phyloP scores from a whole-genome alignment of 2,797 vertebrate genomes.

The Poecilia wingei region DNA sequence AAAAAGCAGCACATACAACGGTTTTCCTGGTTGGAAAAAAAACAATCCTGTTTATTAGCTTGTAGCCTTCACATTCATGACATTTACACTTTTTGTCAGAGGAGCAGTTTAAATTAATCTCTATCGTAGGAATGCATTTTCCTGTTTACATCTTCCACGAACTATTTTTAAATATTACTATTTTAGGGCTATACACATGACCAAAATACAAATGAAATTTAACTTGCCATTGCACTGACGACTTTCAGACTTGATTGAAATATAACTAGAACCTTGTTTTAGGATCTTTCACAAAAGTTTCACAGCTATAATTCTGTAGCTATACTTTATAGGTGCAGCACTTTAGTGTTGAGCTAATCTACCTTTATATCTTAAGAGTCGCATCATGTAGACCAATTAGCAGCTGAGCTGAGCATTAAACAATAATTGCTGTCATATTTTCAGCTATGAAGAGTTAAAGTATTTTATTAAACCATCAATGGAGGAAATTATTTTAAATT shows the following conservation, averaged over 20 bases:
- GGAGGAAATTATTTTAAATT: neutral
- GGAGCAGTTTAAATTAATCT: neutral
- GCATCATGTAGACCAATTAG: neutral
- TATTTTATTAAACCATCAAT: neutral
- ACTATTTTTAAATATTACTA: neutral
- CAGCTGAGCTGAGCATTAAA: neutral
- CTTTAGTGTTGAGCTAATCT: neutral
- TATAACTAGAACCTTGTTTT: neutral
- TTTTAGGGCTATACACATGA: neutral
- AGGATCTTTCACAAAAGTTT: neutral
- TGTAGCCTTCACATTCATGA: neutral
- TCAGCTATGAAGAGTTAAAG: neutral
- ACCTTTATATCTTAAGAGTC: neutral
- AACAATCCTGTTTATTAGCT: conserved; percentile 4
- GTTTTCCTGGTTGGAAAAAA: neutral
- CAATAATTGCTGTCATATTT: neutral
- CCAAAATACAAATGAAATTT: neutral
- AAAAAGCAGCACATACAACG: neutral
- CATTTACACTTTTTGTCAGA: neutral
- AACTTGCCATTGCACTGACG: neutral
- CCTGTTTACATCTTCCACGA: neutral
- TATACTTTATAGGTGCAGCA: neutral
- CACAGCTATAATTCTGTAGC: neutral
- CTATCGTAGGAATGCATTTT: neutral
- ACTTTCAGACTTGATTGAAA: neutral